Base-by-base conservation (phyloP, 2,888 invertebrate species). In the Lomographa bimaculata region DNA sequence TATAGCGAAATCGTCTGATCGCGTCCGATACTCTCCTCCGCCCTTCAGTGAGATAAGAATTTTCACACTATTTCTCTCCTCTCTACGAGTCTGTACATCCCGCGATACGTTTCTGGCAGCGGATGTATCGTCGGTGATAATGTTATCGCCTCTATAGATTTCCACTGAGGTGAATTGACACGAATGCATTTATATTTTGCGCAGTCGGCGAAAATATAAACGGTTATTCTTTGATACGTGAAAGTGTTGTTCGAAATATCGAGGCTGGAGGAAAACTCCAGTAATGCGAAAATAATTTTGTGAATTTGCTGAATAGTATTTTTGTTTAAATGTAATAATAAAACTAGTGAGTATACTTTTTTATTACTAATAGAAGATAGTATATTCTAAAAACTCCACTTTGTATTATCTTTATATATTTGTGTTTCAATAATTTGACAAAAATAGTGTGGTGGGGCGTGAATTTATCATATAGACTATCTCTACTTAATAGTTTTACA, bases 1-100 rank as follows among this genome's bases (percentile, higher is more conserved):
- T n/a, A n/a, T n/a, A n/a, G n/a, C n/a, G n/a, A n/a, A n/a, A n/a
- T 55, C 46, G 53, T 40, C 46, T 42, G 50, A 51, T 56, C 48
- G 28, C 12, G 8, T 8, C 41, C 50, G 46, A 60, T 57, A 63
- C 20, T 17, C 12, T 11, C 7, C 23, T 48, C 30, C 59, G 46
- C 57, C 43, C 53, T 56, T 43, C 55, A 46, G 56, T 60, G 52
- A 56, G 55, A 61, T 64, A 57, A 66, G 19, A 41, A 57, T 59
- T 54, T 64, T 63, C 57, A 61, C 61, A 66, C 57, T 57, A 58
- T 57, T 60, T 50, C 10, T 10, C 10, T 5, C 14, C 19, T 29
- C 37, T 30, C 25, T 10, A 9, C 29, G n/a, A n/a, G n/a, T 16
- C 19, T 20, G 23, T 7, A 19, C 19, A 29, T 50, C 32, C 12